Conservation (phyloP, 2,888 invertebrate genomes). For the Plagiodera versicolora region DNA sequence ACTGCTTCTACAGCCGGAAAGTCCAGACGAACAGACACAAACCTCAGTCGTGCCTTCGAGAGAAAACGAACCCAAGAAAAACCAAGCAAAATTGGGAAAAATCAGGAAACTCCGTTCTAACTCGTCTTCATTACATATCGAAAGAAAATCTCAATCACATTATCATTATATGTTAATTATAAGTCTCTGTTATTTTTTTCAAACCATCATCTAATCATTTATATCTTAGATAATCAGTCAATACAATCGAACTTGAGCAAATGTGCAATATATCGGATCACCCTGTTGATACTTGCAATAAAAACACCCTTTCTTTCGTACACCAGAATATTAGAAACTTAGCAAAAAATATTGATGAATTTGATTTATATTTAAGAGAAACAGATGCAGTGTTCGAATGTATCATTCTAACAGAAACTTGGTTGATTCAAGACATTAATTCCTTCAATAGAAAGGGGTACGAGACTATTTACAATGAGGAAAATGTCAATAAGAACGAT, state of each 20-base stretch:
- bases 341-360: slow-evolving; percentile 8
- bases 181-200: too few species aligned
- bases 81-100: not conserved
- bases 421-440: slow-evolving; percentile 1
- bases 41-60: slow-evolving; percentile 9
- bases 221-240: too few species aligned
- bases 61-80: slow-evolving; percentile 11
- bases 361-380: slow-evolving; percentile 9
- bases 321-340: slow-evolving; percentile 11
- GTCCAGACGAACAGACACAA: slow-evolving; percentile 6
- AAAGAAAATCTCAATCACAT: slow-evolving; percentile 5
- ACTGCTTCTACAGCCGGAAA: not conserved
- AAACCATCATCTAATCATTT: too few species aligned
- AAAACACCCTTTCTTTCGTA: slow-evolving; percentile 4
- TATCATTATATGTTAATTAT: slow-evolving; percentile 6
- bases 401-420: slow-evolving; percentile 16
- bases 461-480: slow-evolving; percentile 9
- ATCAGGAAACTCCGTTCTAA: slow-evolving; percentile 10
- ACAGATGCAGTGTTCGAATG: slow-evolving; percentile 3
- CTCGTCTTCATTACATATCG: slow-evolving; percentile 8
- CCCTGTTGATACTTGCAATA: slow-evolving; percentile 1
- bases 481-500: slow-evolving; percentile 10
- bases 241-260: slow-evolving; percentile 12
- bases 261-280: slow-evolving; percentile 5
- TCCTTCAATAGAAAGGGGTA: not conserved